Evolutionary conservation across 2,797 vertebrate genomes (phyloP), one percentile per base, ranked within the genome.

Genomic region (Margarornis squamiger): DNA sequence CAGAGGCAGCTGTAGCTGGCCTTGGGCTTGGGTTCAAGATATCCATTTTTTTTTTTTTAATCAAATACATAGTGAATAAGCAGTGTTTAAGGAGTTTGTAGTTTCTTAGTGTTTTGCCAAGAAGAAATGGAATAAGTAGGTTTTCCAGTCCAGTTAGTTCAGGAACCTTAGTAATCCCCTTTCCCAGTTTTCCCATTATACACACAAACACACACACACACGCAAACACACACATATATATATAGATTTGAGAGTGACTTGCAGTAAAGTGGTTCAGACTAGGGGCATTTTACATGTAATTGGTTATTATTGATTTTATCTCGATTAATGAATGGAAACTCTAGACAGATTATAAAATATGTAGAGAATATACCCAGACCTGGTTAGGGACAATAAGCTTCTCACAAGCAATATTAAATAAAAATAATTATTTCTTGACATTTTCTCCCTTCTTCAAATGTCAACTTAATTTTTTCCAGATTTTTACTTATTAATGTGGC

Each of bases 381-480:
- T 55, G 13, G 9, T 58, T 55, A 75, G 43, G 61, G 32, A 86
- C 71, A 88, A 51, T 66, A 88, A 78, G 30, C 14, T 78, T 74
- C 73, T 90, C 36, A 72, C 23, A 58, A 96, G 34, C 0, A 4
- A 62, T 91, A 93, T n/a, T 75, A 62, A 86, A 93, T 57, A 77
- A 72, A 89, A 94, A 87, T 51, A 89, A 77, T 82, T 85, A 80
- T 94, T 92, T 93, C 81, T 91, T 96, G 91, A 90, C 66, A 94
- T 94, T 95, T 95, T 89, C 83, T 94, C 62, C 46, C 51, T 83
- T 94, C 88, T 88, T 93, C 66, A 96, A 94, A 93, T 90, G 85
- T 72, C 90, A 96, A 49, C 75, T 65, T 91, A 84, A 54, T 91
- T 86, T 91, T 94, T 94, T 81, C 51, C 58, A 75, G 36, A 26